Conservation (phyloP, 2,113 vertebrate species). For the Centropristis striata region DNA sequence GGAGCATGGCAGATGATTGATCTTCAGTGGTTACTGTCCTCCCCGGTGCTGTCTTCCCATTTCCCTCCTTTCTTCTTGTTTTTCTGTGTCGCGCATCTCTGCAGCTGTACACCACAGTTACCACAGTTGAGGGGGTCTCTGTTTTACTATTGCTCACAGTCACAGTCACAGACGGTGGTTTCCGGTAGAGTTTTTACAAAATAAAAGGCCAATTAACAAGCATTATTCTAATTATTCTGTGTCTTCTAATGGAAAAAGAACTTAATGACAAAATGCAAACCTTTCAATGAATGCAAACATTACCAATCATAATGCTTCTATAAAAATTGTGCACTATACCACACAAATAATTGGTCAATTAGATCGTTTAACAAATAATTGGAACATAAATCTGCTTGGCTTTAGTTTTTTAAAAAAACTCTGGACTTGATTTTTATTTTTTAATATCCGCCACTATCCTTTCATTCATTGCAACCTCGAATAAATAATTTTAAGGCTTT, state of each 20-base stretch:
- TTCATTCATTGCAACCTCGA: not conserved
- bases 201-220: conserved; percentile 36
- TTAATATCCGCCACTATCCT: accelerated
- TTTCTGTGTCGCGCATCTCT: conserved; percentile 78
- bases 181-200: conserved; percentile 59
- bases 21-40: conserved; percentile 63
- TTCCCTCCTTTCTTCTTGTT: conserved; percentile 54
- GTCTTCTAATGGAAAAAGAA: not conserved
- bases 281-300: accelerated
- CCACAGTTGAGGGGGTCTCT: conserved; percentile 70
- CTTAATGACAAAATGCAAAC: not conserved
- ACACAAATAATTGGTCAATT: not conserved
- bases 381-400: not conserved
- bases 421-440: not conserved
- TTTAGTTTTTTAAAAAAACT: not conserved
- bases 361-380: not conserved
- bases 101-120: conserved; percentile 74
- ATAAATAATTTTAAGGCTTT: not conserved
- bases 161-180: not conserved
- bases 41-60: conserved; percentile 7
- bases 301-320: not conserved
- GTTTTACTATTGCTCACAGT: conserved; percentile 40
- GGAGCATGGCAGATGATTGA: conserved; percentile 65
- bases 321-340: not conserved
- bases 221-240: too few relatives aligned